Evolutionary conservation across 1,140 invertebrate species (phyloP).

Genomic region (Nixonia krombeini): DNA sequence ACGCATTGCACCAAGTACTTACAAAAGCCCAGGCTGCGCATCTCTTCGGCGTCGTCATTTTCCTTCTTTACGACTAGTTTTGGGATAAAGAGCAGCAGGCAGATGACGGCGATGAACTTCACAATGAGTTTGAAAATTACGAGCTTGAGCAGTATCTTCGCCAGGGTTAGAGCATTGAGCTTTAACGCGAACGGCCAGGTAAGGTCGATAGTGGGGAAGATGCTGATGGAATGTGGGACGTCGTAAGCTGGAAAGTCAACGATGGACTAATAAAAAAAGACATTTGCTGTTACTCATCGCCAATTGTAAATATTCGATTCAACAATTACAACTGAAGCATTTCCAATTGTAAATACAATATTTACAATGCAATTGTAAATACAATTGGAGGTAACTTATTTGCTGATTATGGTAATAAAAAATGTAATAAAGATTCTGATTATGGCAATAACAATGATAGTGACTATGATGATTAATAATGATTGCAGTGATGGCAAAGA

Average conservation of each 20-base stretch:
- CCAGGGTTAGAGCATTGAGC: slow-evolving; percentile 79
- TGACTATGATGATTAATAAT: no score
- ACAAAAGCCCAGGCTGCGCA: slow-evolving; percentile 9
- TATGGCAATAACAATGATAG: no score
- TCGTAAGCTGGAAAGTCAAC: slow-evolving; percentile 43
- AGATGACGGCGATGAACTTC: slow-evolving; percentile 82
- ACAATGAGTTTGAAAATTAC: slow-evolving; percentile 84
- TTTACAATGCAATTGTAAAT: no score
- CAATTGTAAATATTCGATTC: no score
- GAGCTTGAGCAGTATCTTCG: slow-evolving; percentile 80
- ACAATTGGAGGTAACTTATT: no score
- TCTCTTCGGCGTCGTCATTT: slow-evolving; percentile 41
- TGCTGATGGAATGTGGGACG: slow-evolving; percentile 66
- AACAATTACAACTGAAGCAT: no score
- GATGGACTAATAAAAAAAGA: not conserved
- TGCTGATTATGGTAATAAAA: no score
- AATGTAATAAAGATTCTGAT: no score
- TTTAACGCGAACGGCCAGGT: slow-evolving; percentile 71
- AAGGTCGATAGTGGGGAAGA: slow-evolving; percentile 55
- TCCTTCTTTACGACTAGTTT: slow-evolving; percentile 73
- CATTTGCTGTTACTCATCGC: no score
- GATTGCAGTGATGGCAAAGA: no score
- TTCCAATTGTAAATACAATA: no score
- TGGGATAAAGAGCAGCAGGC: slow-evolving; percentile 81
- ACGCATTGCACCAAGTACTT: not conserved